phyloP scores from a whole-genome alignment of 2,888 invertebrate genomes.

The Eurytoma californica region DNA sequence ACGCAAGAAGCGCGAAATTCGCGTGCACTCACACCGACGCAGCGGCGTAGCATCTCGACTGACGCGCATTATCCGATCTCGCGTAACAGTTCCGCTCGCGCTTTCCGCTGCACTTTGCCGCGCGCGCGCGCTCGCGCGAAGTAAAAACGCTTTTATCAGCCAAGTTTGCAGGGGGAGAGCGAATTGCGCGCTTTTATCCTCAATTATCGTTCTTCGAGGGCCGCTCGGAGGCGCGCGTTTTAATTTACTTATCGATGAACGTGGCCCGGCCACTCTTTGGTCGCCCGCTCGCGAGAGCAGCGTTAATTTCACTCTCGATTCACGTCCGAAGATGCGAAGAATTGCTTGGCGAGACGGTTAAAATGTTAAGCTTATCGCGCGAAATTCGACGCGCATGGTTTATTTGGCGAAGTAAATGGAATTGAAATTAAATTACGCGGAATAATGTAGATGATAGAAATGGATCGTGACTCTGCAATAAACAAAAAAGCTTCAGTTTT shows the following conservation, averaged over 20 bases:
- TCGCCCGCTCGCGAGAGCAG: background rate
- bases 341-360: background rate
- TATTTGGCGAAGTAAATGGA: too few species aligned
- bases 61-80: conserved; percentile 65
- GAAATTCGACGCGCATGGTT: background rate
- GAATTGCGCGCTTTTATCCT: conserved; percentile 22
- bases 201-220: conserved; percentile 55
- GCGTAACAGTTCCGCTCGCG: conserved; percentile 62
- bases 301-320: conserved; percentile 24
- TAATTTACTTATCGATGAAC: conserved; percentile 35
- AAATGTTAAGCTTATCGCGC: conserved; percentile 20
- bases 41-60: conserved; percentile 1
- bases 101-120: conserved; percentile 59
- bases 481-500: too few species aligned
- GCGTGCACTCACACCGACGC: background rate
- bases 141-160: conserved; percentile 22
- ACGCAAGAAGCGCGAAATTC: conserved; percentile 10
- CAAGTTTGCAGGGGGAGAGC: conserved; percentile 19
- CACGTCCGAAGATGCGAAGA: background rate
- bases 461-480: too few species aligned
- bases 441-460: too few species aligned
- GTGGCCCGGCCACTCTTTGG: background rate
- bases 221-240: conserved; percentile 9
- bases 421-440: too few species aligned
- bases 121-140: conserved; percentile 10